Evolutionary conservation across 2,797 vertebrate species (phyloP).

Genomic region (Gymnothorax javanicus): DNA sequence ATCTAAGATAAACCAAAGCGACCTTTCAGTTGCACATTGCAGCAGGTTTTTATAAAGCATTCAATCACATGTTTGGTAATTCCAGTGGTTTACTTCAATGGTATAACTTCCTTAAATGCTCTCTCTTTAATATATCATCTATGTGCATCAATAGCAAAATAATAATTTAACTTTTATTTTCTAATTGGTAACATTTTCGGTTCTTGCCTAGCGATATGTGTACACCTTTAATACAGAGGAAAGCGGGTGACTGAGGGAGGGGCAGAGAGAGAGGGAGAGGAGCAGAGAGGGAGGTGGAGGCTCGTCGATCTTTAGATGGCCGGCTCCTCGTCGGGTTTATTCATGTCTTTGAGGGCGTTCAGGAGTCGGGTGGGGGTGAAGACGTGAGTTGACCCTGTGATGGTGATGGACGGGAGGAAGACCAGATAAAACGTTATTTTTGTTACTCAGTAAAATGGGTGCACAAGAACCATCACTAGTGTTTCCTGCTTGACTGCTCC

Average conservation of each 20-base stretch:
- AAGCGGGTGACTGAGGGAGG: conserved; percentile 17
- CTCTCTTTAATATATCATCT: background rate
- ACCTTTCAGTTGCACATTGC: background rate
- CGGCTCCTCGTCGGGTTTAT: conserved; percentile 80
- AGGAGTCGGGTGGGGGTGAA: conserved; percentile 79
- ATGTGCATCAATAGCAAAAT: conserved; percentile 47
- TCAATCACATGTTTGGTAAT: conserved; percentile 21
- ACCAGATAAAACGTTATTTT: background rate
- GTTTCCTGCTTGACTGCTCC: background rate
- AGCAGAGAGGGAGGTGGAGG: background rate
- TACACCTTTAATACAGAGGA: conserved; percentile 37
- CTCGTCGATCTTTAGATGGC: conserved; percentile 69
- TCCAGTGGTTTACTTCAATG: conserved; percentile 4
- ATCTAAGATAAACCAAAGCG: background rate
- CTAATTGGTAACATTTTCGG: background rate
- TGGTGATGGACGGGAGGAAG: conserved; percentile 20
- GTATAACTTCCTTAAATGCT: background rate
- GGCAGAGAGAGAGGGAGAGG: conserved; percentile 6
- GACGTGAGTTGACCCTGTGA: conserved; percentile 73
- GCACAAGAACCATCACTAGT: background rate
- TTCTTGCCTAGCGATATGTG: conserved; percentile 56
- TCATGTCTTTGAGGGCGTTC: conserved; percentile 80
- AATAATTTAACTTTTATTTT: background rate
- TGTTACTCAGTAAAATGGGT: background rate
- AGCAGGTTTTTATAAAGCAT: conserved; percentile 22